Percentiles rank a stretch among this genome's conserved stretches.
Evolutionary conservation across 2,888 invertebrate genomes (phyloP).

Genomic region (Diadegma fenestrale): DNA sequence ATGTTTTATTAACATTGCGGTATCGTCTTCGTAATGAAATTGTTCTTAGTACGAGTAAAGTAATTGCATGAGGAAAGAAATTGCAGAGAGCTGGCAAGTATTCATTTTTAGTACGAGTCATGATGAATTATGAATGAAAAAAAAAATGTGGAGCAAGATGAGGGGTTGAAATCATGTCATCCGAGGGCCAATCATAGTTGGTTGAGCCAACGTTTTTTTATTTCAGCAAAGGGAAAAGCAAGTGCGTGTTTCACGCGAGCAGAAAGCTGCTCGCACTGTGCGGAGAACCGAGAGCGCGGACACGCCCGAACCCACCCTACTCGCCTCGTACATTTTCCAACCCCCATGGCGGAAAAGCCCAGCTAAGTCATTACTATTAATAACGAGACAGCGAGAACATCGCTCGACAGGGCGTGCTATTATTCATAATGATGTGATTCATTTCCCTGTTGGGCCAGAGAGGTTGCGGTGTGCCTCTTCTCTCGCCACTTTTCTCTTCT

Average conservation of each 20-base stretch:
- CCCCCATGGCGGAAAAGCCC: conserved; percentile 74
- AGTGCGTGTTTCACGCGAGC: conserved; percentile 82
- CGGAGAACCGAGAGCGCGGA: conserved; percentile 47
- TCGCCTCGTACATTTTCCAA: conserved; percentile 49
- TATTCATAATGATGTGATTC: conserved; percentile 82
- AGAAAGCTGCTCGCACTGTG: conserved; percentile 71
- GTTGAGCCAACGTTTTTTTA: conserved; percentile 25
- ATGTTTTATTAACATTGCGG: background rate
- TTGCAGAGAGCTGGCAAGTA: background rate
- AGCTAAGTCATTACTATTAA: conserved; percentile 81
- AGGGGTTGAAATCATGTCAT: conserved; percentile 39
- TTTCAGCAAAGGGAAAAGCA: conserved; percentile 15
- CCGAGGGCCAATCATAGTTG: conserved; percentile 25
- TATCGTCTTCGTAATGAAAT: background rate
- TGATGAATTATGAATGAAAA: conserved; percentile 22
- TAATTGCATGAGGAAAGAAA: background rate
- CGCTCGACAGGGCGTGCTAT: conserved; percentile 76
- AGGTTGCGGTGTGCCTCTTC: conserved; percentile 69
- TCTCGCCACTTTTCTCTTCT: conserved; percentile 63
- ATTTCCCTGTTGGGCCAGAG: conserved; percentile 73
- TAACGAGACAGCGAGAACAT: conserved; percentile 78
- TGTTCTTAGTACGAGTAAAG: conserved; percentile 7
- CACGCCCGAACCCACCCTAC: conserved; percentile 46
- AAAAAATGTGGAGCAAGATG: conserved; percentile 30
- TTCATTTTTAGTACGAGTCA: conserved; percentile 19